Evolutionary conservation across 2,797 vertebrate genomes (phyloP).

Genomic region (Cuniculus paca): DNA sequence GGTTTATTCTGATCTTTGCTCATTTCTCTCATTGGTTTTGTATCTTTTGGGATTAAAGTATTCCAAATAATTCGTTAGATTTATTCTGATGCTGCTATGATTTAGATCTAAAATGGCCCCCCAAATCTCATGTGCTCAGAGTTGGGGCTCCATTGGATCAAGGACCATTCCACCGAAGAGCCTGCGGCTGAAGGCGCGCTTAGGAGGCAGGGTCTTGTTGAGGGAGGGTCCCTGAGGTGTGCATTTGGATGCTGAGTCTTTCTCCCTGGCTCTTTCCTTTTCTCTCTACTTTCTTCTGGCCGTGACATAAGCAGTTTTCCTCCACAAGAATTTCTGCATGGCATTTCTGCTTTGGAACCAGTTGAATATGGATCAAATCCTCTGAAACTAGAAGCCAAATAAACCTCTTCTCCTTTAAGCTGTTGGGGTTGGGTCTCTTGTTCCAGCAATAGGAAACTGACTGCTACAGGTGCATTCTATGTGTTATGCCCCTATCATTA

Average conservation of each 20-base stretch:
- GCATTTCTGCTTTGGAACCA: background rate
- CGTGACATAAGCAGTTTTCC: background rate
- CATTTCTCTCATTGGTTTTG: background rate
- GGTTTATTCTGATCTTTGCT: background rate
- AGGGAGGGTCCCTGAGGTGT: background rate
- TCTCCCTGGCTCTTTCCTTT: background rate
- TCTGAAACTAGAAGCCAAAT: background rate
- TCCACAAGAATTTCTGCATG: background rate
- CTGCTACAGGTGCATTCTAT: background rate
- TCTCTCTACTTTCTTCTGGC: background rate
- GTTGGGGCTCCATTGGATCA: background rate
- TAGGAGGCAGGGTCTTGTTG: background rate
- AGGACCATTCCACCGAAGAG: background rate
- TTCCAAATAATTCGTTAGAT: background rate
- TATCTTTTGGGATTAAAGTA: background rate
- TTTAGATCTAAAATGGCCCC: background rate
- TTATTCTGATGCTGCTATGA: background rate
- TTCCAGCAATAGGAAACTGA: background rate
- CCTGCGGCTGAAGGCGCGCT: background rate
- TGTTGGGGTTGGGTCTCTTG: background rate
- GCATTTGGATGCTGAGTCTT: background rate
- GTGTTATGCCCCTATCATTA: too few relatives aligned
- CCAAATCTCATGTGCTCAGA: background rate
- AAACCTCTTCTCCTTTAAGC: background rate
- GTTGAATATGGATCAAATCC: background rate